phyloP scores from a whole-genome alignment of 2,797 vertebrate genomes.

The Lagocephalus sceleratus region DNA sequence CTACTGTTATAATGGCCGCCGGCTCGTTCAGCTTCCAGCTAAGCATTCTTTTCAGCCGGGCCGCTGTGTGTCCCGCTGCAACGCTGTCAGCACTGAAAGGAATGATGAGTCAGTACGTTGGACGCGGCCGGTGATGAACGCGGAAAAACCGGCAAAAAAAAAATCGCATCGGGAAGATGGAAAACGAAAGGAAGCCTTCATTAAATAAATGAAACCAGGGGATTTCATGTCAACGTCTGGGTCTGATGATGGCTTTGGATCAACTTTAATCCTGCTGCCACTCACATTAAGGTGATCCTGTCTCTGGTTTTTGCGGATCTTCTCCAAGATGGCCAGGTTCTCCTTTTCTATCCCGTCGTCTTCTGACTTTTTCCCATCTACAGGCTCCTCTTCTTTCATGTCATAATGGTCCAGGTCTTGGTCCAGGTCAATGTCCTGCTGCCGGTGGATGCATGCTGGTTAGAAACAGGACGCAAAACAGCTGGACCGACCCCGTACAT shows the following conservation, averaged over 20 bases:
- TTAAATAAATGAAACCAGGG: no score
- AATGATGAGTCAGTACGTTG: conserved; percentile 26
- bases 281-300: conserved; percentile 98
- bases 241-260: no score
- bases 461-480: conserved; percentile 8
- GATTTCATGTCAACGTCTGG: no score
- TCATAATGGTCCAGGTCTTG: conserved; percentile 97
- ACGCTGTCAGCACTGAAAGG: conserved; percentile 20
- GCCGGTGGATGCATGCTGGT: conserved; percentile 20
- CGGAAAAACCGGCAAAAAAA: background rate
- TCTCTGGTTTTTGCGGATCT: conserved; percentile 98
- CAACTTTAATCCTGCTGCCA: conserved; percentile 4
- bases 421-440: conserved; percentile 86
- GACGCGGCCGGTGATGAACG: conserved; percentile 5
- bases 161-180: no score
- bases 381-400: conserved; percentile 97
- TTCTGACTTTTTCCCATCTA: conserved; percentile 91
- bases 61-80: background rate
- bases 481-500: background rate
- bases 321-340: conserved; percentile 96
- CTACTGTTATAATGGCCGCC: background rate
- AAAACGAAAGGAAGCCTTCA: no score
- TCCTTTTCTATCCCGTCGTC: conserved; percentile 98
- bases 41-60: conserved; percentile 1
- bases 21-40: conserved; percentile 9